Evolutionary conservation across 2,797 vertebrate species (phyloP), one percentile per base, ranked within the genome.

Genomic region (Miichthys miiuy): DNA sequence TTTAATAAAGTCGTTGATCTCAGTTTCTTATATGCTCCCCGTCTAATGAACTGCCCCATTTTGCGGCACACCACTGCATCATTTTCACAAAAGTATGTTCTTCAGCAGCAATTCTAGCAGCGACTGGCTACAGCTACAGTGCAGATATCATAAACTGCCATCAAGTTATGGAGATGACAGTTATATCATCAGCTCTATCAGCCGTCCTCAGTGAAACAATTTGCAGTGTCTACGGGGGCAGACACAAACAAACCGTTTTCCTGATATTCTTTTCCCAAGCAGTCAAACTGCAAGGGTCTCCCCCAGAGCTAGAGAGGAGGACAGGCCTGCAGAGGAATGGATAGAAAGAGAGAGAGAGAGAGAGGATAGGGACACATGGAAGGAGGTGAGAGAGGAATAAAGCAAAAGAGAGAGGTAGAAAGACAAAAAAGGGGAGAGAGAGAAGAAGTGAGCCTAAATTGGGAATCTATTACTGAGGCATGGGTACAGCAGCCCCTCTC

Each of bases 381-480:
- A 66, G 50, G 65, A 84, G 67, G 64, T 54, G 68, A 80, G 70
- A 62, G 77, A 47, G 60, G 61, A 71, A 84, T 76, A 70, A 87
- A 86, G 81, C 80, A 84, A 87, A 81, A 80, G 61, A 76, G 75
- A 84, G 80, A 81, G 65, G 80, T 4, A 72, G 78, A 80, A 66
- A 91, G 82, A 86, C 81, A 76, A 82, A 88, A 82, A 64, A 60
- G 63, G 48, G 23, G 83, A 77, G 63, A 68, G 84, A 88, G 77
- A 82, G 81, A 48, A 83, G 85, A 87, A 83, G 83, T 81, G 87
- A 92, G 83, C 88, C 87, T 94, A 95, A 96, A 95, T 95, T 95
- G 94, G 93, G 95, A 96, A 96, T 96, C 95, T 96, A 95, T 96
- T 96, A 96, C 93, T 91, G 91, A 94, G 92, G 90, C 92, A 89